phyloP scores from a whole-genome alignment of 2,888 invertebrate species.

The Diaperis boleti region DNA sequence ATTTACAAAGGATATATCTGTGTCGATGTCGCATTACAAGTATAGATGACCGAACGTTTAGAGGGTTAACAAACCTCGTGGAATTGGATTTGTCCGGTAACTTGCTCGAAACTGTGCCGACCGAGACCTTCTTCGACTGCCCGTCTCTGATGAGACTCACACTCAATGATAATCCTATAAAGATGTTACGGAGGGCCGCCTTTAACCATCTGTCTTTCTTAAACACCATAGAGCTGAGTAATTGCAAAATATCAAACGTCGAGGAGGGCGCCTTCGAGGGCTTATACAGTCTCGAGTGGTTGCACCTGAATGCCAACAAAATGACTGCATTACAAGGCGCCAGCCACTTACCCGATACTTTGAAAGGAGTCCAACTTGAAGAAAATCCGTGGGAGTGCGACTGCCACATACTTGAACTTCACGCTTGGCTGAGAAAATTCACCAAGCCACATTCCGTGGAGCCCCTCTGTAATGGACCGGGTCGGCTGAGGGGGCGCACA shows the following conservation, averaged over 20 bases:
- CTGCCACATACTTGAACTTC: conserved; percentile 82
- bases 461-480: conserved; percentile 81
- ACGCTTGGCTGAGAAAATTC: conserved; percentile 82
- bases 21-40: conserved; percentile 81
- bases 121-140: conserved; percentile 82
- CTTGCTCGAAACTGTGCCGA: conserved; percentile 81
- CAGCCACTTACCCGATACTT: conserved; percentile 77
- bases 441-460: conserved; percentile 83
- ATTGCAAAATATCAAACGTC: conserved; percentile 82
- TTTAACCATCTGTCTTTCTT: conserved; percentile 82
- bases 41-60: conserved; percentile 85
- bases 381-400: conserved; percentile 93
- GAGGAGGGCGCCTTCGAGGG: conserved; percentile 86
- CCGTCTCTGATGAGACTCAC: conserved; percentile 87
- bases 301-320: conserved; percentile 85
- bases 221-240: conserved; percentile 83
- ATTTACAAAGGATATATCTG: conserved; percentile 88
- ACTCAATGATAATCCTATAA: conserved; percentile 85
- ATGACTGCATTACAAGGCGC: conserved; percentile 78
- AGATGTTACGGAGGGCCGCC: conserved; percentile 76
- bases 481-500: conserved; percentile 74
- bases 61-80: conserved; percentile 87
- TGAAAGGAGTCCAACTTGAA: conserved; percentile 85
- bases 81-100: conserved; percentile 91
- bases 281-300: conserved; percentile 84